Base-by-base conservation (phyloP, 1,140 invertebrate species). In the Halesus radiatus region DNA sequence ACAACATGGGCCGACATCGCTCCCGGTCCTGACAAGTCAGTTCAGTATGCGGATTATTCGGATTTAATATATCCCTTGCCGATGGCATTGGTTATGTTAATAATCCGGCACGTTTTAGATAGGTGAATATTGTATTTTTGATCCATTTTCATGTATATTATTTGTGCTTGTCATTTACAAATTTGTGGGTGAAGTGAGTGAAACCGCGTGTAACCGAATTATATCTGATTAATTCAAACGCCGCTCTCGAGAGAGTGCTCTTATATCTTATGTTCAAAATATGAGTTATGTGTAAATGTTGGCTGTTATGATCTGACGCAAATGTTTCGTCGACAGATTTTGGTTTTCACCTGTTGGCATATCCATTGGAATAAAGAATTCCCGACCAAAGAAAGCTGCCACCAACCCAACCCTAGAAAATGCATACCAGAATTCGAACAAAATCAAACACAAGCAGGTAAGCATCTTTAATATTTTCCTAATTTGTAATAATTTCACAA, bases 1-100 rank as follows among this genome's bases (percentile, higher is more conserved):
- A 94, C 93, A 78, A 96, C 95, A 84, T 98, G 97, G 96, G 90
- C 91, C n/a, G 94, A 97, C 85, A 93, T 97, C 60, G 91, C 92
- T 84, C 94, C 96, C 23, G 96, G 92, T 80, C 91, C 94, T 60
- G 94, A 92, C 83, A 92, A 94, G 80, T 91, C 93, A 84, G 92
- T 96, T 80, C 91, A 93, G 77, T 96, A 96, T 89, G 92, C 96
- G 56, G 93, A 97, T 87, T 93, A 95, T 85, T 93, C 91, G 85
- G 95, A 98, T 89, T 90, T 98, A 64, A 90, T 94, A 79, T 94
- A 94, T 87, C 94, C 96, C n/a, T 87, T 98, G 84, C 94, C 94
- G 3, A 91, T 97, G 88, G 95, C 96, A 23, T 85, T 96, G 26
- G 88, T 94, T 54, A 89, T 98, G 56, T 92, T 97, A 85, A 82